These are phyloP conservation scores for Nephrotoma guestfalica DNA, from an alignment of 2,888 invertebrate genomes.

Conservation along the genomic window DNA sequence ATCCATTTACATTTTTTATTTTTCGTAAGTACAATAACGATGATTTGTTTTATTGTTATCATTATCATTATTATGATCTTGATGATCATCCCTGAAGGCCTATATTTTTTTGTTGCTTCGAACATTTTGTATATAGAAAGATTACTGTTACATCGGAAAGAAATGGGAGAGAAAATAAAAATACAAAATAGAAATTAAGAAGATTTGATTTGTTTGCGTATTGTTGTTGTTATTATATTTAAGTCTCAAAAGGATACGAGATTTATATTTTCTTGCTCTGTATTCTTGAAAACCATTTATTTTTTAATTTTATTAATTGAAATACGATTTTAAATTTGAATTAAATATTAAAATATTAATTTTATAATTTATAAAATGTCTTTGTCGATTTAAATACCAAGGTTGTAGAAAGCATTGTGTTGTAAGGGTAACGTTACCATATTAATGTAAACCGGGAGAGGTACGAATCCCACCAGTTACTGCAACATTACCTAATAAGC, in stretches of 20 bases:
- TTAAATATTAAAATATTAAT: background rate
- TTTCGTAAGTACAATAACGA: background rate
- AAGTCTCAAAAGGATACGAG: background rate
- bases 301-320: background rate
- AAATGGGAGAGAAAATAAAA: background rate
- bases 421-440: too few relatives aligned
- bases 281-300: background rate
- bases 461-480: too few relatives aligned
- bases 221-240: background rate
- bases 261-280: background rate
- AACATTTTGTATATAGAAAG: background rate
- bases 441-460: too few relatives aligned
- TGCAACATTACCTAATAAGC: too few relatives aligned
- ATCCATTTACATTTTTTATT: background rate
- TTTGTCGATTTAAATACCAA: too few relatives aligned
- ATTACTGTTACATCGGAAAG: background rate
- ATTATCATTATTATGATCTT: background rate
- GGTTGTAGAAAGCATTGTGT: too few relatives aligned
- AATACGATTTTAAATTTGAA: background rate
- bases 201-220: background rate
- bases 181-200: background rate
- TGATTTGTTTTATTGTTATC: background rate
- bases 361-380: background rate
- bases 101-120: background rate
- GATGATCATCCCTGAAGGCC: background rate